phyloP scores from a whole-genome alignment of 2,888 invertebrate genomes.

The Pseudeuparius sepicola region DNA sequence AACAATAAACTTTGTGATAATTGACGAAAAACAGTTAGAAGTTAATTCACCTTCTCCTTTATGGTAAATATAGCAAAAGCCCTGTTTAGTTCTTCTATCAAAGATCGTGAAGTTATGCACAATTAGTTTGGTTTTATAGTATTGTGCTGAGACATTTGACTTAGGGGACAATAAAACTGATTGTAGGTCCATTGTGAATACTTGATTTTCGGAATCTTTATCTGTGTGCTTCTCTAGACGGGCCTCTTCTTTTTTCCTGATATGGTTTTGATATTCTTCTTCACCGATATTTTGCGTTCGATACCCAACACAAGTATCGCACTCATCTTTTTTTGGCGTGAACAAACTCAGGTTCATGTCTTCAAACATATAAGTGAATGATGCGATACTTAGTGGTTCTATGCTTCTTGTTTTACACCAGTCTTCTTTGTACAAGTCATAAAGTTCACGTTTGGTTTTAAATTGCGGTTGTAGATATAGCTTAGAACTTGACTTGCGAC shows the following conservation, averaged over 20 bases:
- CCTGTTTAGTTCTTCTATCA: constrained; percentile 8
- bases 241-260: constrained; percentile 15
- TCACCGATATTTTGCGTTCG: too few species aligned
- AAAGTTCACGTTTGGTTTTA: constrained; percentile 5
- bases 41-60: constrained; percentile 11
- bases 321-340: too few species aligned
- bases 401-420: background rate
- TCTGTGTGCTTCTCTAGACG: constrained; percentile 16
- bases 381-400: background rate
- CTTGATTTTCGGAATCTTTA: constrained; percentile 11
- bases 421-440: constrained; percentile 2
- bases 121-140: constrained; percentile 11
- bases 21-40: constrained; percentile 11
- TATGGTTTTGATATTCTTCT: constrained; percentile 13
- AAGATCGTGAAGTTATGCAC: constrained; percentile 14
- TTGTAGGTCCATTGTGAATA: constrained; percentile 13
- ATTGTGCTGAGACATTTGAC: constrained; percentile 8
- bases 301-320: too few species aligned
- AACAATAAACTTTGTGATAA: constrained; percentile 6
- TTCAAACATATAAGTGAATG: constrained; percentile 8
- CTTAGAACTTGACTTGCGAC: constrained; percentile 1
- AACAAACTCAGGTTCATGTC: constrained; percentile 4
- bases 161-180: constrained; percentile 8
- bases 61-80: constrained; percentile 16
- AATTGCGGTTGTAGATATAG: constrained; percentile 2